A percentile compares a stretch with the other conserved stretches of the same genome.
These are phyloP conservation scores for Philereme transversata DNA, from an alignment of 2,888 invertebrate species.

Conservation along the genomic window DNA sequence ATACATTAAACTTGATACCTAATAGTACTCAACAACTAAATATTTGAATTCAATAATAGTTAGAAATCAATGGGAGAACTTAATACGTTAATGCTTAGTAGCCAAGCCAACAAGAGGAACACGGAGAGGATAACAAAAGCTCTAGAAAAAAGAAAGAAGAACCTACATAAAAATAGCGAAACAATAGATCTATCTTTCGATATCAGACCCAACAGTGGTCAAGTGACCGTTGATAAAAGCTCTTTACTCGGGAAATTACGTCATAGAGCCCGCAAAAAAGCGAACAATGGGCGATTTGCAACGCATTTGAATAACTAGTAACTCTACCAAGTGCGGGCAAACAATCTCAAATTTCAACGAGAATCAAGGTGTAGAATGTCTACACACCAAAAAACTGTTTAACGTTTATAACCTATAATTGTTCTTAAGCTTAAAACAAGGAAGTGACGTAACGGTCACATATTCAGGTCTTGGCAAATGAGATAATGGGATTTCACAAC, in stretches of 20 bases:
- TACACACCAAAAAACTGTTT: constrained; percentile 50
- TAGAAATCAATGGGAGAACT: no score
- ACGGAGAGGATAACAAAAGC: no score
- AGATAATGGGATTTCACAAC: constrained; percentile 38
- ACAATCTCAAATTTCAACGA: constrained; percentile 23
- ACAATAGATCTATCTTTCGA: no score
- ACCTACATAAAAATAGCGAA: no score
- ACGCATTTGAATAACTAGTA: constrained; percentile 10
- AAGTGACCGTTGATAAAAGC: no score
- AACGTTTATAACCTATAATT: constrained; percentile 53
- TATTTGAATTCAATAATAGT: no score
- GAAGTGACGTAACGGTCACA: constrained; percentile 52
- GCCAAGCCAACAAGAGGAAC: no score
- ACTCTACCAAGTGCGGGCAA: constrained; percentile 6
- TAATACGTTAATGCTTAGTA: not conserved
- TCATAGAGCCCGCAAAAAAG: constrained; percentile 26
- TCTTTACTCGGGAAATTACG: constrained; percentile 3
- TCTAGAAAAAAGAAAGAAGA: no score
- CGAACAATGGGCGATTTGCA: constrained; percentile 31
- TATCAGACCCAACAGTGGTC: no score
- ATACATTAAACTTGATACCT: constrained; percentile 25
- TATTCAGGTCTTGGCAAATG: constrained; percentile 22
- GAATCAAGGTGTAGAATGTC: constrained; percentile 28
- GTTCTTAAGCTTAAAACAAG: constrained; percentile 51
- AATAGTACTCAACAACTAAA: no score